Percentiles rank a stretch among this genome's conserved stretches.
Evolutionary conservation across 1,140 invertebrate genomes (phyloP).

Genomic region (Aphis gossypii): DNA sequence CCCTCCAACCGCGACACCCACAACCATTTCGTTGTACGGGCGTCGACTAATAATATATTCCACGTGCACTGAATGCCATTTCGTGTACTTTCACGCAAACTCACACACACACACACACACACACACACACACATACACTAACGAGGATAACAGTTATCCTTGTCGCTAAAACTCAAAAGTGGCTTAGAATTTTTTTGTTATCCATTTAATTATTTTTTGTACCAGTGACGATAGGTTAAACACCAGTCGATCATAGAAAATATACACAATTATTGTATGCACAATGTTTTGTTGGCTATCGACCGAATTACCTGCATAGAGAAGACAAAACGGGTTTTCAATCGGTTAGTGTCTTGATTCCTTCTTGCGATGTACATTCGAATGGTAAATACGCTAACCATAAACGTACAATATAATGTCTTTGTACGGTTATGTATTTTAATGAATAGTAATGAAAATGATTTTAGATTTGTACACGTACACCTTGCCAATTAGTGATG

Average conservation of each 20-base stretch:
- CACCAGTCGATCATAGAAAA: neutral
- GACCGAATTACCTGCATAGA: neutral
- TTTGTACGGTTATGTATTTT: neutral
- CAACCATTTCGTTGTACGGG: neutral
- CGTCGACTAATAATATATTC: constrained; percentile 6
- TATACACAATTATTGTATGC: neutral
- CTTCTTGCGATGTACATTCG: neutral
- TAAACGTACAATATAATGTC: neutral
- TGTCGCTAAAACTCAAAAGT: neutral
- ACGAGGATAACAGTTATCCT: neutral
- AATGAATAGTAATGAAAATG: neutral
- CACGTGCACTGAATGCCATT: neutral
- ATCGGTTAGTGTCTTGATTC: neutral
- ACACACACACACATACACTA: too few relatives aligned
- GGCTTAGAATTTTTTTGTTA: too few relatives aligned
- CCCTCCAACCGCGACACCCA: neutral
- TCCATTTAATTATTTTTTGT: neutral
- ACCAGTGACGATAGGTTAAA: neutral
- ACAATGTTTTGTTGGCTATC: too few relatives aligned
- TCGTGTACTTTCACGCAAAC: neutral
- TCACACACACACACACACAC: neutral
- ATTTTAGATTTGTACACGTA: too few relatives aligned
- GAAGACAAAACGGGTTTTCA: neutral
- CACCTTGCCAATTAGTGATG: too few relatives aligned
- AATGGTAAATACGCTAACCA: neutral